phyloP scores from a whole-genome alignment of 1,140 invertebrate genomes.

The Trichomalopsis sarcophagae region DNA sequence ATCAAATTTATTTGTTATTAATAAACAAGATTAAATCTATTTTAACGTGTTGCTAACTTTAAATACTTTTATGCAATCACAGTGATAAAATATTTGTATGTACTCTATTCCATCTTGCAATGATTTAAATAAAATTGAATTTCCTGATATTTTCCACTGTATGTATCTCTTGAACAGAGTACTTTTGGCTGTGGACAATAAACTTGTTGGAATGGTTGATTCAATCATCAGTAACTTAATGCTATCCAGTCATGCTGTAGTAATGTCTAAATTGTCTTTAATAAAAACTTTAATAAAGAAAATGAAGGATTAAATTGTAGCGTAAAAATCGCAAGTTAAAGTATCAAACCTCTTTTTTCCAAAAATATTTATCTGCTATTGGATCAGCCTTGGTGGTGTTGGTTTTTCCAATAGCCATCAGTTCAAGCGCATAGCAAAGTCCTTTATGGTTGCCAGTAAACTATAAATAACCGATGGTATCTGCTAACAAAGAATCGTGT shows the following conservation, averaged over 20 bases:
- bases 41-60: not conserved
- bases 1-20: not conserved
- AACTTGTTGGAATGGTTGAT: not conserved
- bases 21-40: not conserved
- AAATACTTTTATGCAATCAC: not conserved
- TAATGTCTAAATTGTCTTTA: conserved; percentile 11
- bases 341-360: conserved; percentile 6
- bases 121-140: no score
- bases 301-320: not conserved
- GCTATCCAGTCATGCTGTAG: not conserved
- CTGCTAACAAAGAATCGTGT: conserved; percentile 51
- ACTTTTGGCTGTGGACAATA: conserved; percentile 1
- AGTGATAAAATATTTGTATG: not conserved
- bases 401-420: conserved; percentile 71
- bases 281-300: conserved; percentile 2
- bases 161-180: not conserved
- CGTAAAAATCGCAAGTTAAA: conserved; percentile 1
- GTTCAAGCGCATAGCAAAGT: conserved; percentile 68
- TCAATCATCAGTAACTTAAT: conserved; percentile 1
- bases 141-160: conserved; percentile 17
- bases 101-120: no score
- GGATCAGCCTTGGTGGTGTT: conserved; percentile 61
- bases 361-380: conserved; percentile 46
- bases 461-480: conserved; percentile 70
- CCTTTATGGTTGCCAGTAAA: conserved; percentile 63